Evolutionary conservation across 2,797 vertebrate species (phyloP).

Genomic region (Gymnopithys bicolor): DNA sequence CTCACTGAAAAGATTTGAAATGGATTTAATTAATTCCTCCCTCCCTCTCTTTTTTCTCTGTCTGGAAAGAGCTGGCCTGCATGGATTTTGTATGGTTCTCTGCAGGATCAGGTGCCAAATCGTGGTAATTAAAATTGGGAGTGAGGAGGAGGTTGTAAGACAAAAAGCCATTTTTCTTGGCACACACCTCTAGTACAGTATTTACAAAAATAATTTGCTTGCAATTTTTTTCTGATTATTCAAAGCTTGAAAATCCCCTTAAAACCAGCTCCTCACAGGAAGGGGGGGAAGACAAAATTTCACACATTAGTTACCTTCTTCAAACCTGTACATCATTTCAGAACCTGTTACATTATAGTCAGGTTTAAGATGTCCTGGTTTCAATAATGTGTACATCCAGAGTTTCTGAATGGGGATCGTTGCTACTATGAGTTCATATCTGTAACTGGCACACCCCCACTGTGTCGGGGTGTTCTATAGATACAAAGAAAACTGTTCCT

Average conservation of each 20-base stretch:
- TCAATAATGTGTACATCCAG: background rate
- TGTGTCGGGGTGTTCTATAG: background rate
- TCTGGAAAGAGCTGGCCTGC: constrained; percentile 24
- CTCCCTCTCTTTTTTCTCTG: constrained; percentile 39
- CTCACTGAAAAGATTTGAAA: constrained; percentile 42
- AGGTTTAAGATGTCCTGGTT: background rate
- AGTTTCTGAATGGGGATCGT: background rate
- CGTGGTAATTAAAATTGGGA: constrained; percentile 56
- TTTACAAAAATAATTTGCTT: constrained; percentile 27
- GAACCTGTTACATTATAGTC: background rate
- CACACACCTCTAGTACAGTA: background rate
- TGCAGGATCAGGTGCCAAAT: constrained; percentile 39
- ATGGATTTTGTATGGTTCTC: constrained; percentile 35
- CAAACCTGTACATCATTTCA: background rate
- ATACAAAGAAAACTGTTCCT: background rate
- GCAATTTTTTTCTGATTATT: constrained; percentile 1
- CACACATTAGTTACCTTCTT: background rate
- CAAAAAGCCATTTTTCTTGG: constrained; percentile 48
- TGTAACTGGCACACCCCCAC: background rate
- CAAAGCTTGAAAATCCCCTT: constrained; percentile 9
- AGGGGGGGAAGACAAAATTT: background rate
- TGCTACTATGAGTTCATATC: background rate
- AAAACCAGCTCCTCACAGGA: background rate
- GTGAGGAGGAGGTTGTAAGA: constrained; percentile 11
- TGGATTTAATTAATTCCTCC: constrained; percentile 66